Percentiles rank a stretch among this genome's conserved stretches.
Evolutionary conservation across 2,888 invertebrate species (phyloP).

Genomic region (Leucoma salicis): DNA sequence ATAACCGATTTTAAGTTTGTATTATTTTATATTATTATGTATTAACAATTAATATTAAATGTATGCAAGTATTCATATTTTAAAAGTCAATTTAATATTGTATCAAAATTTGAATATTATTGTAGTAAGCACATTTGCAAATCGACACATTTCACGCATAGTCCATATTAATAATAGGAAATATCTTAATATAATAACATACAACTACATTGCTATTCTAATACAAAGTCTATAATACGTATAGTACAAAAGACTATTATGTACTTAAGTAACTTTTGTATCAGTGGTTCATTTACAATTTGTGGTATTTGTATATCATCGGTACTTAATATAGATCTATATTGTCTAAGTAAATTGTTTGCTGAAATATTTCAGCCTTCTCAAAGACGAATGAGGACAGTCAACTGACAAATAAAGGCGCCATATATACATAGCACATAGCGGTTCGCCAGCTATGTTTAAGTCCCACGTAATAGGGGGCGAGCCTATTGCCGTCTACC

Average conservation of each 20-base stretch:
- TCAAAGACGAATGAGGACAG: too few relatives aligned
- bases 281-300: constrained; percentile 23
- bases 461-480: too few relatives aligned
- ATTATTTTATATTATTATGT: background rate
- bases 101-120: background rate
- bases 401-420: too few relatives aligned
- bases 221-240: constrained; percentile 60
- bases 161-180: constrained; percentile 20
- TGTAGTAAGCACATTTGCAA: constrained; percentile 7
- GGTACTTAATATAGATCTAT: constrained; percentile 1
- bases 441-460: too few relatives aligned
- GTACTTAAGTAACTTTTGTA: constrained; percentile 33
- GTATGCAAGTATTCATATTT: background rate
- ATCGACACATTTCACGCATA: constrained; percentile 11
- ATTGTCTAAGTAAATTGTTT: too few relatives aligned
- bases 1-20: background rate
- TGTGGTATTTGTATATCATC: constrained; percentile 5
- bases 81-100: background rate
- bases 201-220: constrained; percentile 52
- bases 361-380: too few relatives aligned
- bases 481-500: too few relatives aligned
- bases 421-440: too few relatives aligned
- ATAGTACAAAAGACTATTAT: constrained; percentile 65
- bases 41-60: background rate
- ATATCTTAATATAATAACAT: constrained; percentile 43